These are phyloP conservation scores for Petrosia ficiformis DNA, from an alignment of 37 sponge, comb jelly and placozoan genomes.

Conservation along the genomic window DNA sequence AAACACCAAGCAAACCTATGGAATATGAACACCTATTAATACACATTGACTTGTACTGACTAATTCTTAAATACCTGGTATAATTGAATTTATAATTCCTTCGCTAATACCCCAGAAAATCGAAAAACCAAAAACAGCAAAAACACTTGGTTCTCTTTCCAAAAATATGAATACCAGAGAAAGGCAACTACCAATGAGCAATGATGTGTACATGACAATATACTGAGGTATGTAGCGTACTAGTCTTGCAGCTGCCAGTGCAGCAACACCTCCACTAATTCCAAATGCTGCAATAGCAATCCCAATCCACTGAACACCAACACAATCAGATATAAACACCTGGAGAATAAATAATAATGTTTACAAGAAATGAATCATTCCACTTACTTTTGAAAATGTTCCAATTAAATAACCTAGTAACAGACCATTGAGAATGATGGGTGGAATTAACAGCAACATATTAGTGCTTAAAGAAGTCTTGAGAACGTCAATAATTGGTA, in stretches of 20 bases:
- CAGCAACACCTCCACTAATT: constrained; percentile 6
- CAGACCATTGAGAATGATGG: constrained; percentile 1
- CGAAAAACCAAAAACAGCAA: constrained; percentile 20
- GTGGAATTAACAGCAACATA: not conserved
- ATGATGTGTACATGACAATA: not conserved
- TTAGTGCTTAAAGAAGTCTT: not conserved
- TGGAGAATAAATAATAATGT: not conserved
- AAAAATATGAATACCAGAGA: constrained; percentile 23
- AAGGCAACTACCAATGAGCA: constrained; percentile 7
- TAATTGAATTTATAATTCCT: constrained; percentile 24
- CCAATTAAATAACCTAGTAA: not conserved
- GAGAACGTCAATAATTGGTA: not conserved
- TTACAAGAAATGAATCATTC: not conserved
- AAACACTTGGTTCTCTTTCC: constrained; percentile 24
- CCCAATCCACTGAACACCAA: constrained; percentile 41
- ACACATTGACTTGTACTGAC: not conserved
- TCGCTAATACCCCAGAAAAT: constrained; percentile 20
- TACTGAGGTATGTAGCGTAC: constrained; percentile 33
- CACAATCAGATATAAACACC: constrained; percentile 42
- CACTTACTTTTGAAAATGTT: constrained; percentile 6
- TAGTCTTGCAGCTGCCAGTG: constrained; percentile 14
- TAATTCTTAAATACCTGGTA: constrained; percentile 11
- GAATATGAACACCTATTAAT: not conserved
- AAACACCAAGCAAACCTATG: not conserved
- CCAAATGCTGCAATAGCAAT: constrained; percentile 24